Evolutionary conservation across 1,140 invertebrate species (phyloP).

Genomic region (Leptopilina clavipes): DNA sequence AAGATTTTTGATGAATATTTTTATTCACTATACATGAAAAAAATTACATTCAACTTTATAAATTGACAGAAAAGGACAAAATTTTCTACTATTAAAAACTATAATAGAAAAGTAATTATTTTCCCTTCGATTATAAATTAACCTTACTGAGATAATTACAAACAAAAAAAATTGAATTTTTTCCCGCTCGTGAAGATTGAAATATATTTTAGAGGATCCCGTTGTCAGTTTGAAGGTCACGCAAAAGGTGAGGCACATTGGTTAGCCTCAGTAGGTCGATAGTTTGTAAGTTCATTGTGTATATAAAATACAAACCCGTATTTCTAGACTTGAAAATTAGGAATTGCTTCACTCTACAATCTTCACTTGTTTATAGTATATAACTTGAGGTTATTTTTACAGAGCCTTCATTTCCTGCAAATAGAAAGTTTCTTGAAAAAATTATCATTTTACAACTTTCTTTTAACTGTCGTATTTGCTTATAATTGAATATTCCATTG

Average conservation of each 20-base stretch:
- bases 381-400: neutral
- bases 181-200: neutral
- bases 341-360: neutral
- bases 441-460: neutral
- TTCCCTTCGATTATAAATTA: too few species aligned
- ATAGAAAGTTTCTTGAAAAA: neutral
- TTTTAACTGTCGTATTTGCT: neutral
- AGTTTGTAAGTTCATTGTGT: constrained; percentile 12
- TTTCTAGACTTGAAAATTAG: neutral
- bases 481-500: neutral
- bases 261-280: constrained; percentile 3
- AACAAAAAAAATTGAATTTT: neutral
- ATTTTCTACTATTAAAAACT: too few species aligned
- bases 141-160: too few species aligned
- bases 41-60: too few species aligned
- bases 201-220: neutral
- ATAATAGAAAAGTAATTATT: too few species aligned
- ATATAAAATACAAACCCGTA: neutral
- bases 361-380: neutral
- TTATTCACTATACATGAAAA: neutral
- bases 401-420: neutral
- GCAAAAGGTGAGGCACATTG: constrained; percentile 20
- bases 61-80: too few species aligned
- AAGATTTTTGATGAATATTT: neutral
- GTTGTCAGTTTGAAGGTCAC: constrained; percentile 16